These are phyloP conservation scores for Falcunculus frontatus DNA, from an alignment of 2,113 vertebrate species.

Conservation along the genomic window DNA sequence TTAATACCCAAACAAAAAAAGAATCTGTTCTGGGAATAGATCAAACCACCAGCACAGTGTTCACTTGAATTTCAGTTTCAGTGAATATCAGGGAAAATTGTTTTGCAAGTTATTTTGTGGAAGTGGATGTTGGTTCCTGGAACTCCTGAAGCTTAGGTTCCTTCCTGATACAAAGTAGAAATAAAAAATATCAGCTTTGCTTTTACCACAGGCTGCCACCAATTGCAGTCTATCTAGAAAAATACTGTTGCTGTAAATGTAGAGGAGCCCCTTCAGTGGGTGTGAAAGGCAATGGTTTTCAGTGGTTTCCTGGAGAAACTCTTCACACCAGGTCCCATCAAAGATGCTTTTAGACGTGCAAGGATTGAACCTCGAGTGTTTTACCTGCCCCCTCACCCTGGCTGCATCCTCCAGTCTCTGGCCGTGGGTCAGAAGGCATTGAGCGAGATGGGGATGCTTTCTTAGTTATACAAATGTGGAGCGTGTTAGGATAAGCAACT, in stretches of 20 bases:
- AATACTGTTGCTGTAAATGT: not conserved
- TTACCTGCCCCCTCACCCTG: not conserved
- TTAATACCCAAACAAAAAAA: not conserved
- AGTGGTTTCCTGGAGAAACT: not conserved
- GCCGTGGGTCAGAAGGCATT: not conserved
- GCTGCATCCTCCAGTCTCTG: not conserved
- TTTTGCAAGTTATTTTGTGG: not conserved
- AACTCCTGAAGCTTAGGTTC: not conserved
- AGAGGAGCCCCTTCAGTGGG: not conserved
- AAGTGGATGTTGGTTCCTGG: not conserved
- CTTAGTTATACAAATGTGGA: not conserved
- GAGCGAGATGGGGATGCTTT: not conserved
- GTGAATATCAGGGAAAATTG: not conserved
- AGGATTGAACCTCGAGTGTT: fast-evolving
- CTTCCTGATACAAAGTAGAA: not conserved
- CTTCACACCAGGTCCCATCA: not conserved
- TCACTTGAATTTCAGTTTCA: not conserved
- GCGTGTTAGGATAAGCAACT: not conserved
- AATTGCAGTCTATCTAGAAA: not conserved
- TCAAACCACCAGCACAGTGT: not conserved
- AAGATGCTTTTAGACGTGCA: not conserved
- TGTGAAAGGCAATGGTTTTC: not conserved
- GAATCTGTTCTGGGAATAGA: not conserved
- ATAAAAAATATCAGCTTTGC: not conserved
- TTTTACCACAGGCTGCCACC: not conserved